phyloP scores from a whole-genome alignment of 2,888 invertebrate species.

The Drosophila longiperda region DNA sequence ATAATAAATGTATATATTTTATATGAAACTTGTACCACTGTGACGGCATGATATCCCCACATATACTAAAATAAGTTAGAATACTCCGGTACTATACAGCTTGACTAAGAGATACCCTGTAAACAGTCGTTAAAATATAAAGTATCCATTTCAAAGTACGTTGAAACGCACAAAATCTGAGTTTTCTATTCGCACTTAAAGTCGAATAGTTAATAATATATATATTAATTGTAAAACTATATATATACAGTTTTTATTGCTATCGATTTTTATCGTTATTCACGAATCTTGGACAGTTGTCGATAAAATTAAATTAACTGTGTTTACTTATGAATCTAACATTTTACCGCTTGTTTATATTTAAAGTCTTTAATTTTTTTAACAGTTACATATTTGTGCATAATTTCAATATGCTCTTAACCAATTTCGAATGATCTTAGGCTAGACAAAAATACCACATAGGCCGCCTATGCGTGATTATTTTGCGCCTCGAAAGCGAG shows the following conservation, averaged over 20 bases:
- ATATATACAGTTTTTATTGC: not conserved
- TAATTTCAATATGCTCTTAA: not conserved
- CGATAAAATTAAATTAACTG: not conserved
- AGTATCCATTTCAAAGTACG: not conserved
- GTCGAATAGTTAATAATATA: not conserved
- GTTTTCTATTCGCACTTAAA: not conserved
- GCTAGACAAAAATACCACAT: constrained; percentile 16
- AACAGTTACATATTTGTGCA: not conserved
- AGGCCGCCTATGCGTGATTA: constrained; percentile 78
- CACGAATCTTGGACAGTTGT: too few species aligned
- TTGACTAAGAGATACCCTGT: not conserved
- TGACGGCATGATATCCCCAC: constrained; percentile 1
- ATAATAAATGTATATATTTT: not conserved
- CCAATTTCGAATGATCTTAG: not conserved
- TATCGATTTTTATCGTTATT: not conserved
- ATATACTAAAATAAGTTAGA: not conserved
- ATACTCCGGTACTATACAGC: not conserved
- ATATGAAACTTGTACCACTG: constrained; percentile 9
- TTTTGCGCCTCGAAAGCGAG: constrained; percentile 75
- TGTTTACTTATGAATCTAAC: not conserved
- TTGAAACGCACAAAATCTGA: not conserved
- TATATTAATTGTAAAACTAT: not conserved
- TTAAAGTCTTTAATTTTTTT: not conserved
- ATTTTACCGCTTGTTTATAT: not conserved
- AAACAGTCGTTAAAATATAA: not conserved